Conservation (phyloP, 1,140 invertebrate species). For the Gonatopus flavifemur region DNA sequence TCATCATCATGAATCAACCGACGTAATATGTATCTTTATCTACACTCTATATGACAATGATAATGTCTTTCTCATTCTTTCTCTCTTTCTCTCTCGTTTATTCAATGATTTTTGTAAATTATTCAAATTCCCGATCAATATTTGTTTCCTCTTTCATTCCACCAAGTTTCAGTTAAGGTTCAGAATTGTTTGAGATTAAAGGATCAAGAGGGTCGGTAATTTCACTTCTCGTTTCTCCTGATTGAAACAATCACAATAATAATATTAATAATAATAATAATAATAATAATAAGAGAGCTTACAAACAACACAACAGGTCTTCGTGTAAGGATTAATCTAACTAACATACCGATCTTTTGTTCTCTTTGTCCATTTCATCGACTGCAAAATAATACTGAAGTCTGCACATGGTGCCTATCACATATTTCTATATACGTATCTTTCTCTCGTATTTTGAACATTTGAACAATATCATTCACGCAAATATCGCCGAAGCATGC, state of each 20-base stretch:
- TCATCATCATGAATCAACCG: conserved; percentile 9
- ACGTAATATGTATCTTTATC: conserved; percentile 1
- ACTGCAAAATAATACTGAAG: conserved; percentile 60
- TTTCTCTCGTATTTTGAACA: conserved; percentile 28
- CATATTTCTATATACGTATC: conserved; percentile 51
- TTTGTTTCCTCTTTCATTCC: not conserved
- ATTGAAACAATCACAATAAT: no score
- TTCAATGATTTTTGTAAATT: no score
- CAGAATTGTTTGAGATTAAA: no score
- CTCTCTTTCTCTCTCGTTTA: not conserved
- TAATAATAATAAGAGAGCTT: no score
- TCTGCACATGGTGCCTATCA: conserved; percentile 59
- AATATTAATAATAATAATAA: no score
- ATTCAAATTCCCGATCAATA: no score
- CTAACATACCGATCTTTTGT: conserved; percentile 37
- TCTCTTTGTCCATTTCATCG: conserved; percentile 25
- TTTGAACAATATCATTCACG: conserved; percentile 10
- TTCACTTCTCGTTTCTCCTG: no score
- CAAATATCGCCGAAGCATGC: conserved; percentile 29
- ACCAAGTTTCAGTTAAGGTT: no score
- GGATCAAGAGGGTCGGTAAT: no score
- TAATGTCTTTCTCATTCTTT: conserved; percentile 14
- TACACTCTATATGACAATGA: conserved; percentile 23
- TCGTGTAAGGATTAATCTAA: conserved; percentile 29
- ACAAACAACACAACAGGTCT: conserved; percentile 35